These are phyloP conservation scores for Diplodus sargus DNA, from an alignment of 2,797 vertebrate genomes.

Conservation along the genomic window DNA sequence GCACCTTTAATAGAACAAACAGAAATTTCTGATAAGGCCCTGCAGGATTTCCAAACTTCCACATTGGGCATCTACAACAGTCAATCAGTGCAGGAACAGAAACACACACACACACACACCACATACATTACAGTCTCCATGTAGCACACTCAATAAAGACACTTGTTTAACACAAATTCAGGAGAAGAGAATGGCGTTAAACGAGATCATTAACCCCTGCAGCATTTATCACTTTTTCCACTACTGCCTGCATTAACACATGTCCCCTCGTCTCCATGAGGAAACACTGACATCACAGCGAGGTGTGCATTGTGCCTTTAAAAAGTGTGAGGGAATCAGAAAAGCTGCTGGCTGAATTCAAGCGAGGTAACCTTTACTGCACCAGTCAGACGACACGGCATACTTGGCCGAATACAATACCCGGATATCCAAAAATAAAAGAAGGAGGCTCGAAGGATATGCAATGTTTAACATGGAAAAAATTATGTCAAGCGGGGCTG, in stretches of 20 bases:
- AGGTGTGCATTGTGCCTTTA: slow-evolving; percentile 9
- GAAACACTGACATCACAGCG: slow-evolving; percentile 31
- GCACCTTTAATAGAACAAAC: no score
- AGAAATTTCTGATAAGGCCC: not conserved
- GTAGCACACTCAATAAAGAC: slow-evolving; percentile 1
- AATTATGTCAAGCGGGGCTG: slow-evolving; percentile 38
- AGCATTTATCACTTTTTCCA: slow-evolving; percentile 59
- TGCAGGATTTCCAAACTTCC: not conserved
- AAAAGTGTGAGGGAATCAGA: slow-evolving; percentile 12
- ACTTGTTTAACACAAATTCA: slow-evolving; percentile 14
- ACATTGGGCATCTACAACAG: not conserved
- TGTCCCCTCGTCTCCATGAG: slow-evolving; percentile 15
- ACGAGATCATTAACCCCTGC: slow-evolving; percentile 51
- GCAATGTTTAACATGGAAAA: slow-evolving; percentile 55
- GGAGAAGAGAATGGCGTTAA: slow-evolving; percentile 17
- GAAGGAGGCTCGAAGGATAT: slow-evolving; percentile 44
- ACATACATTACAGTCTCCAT: not conserved
- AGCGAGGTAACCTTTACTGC: slow-evolving; percentile 29
- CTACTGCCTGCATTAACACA: slow-evolving; percentile 18
- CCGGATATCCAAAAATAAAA: slow-evolving; percentile 70
- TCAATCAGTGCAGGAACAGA: not conserved
- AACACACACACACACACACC: no score
- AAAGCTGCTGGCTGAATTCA: slow-evolving; percentile 26
- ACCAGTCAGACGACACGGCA: slow-evolving; percentile 12
- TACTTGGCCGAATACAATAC: slow-evolving; percentile 66